Conservation (phyloP, 2,888 invertebrate genomes). For the Microctonus aethiopoides region DNA sequence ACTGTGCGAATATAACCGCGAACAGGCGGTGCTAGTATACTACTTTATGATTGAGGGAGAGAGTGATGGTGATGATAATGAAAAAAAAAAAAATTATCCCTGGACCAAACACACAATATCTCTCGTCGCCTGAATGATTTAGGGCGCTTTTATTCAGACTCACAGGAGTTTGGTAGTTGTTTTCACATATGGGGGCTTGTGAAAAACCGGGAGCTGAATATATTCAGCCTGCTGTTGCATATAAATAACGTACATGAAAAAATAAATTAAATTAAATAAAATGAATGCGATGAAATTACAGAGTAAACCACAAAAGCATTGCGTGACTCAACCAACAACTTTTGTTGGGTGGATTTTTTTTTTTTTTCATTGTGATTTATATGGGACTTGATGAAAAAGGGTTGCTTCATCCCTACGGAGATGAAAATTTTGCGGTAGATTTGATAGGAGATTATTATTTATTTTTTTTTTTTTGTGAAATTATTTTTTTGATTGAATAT, state of each 20-base stretch:
- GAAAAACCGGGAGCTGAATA: constrained; percentile 28
- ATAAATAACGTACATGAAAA: neutral
- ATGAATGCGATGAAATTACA: constrained; percentile 3
- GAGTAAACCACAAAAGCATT: constrained; percentile 4
- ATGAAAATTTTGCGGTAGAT: too few relatives aligned
- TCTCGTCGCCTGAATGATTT: constrained; percentile 35
- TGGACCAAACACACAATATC: constrained; percentile 6
- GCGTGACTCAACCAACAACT: neutral
- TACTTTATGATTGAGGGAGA: constrained; percentile 12
- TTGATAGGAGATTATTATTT: too few relatives aligned
- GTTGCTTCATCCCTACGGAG: neutral
- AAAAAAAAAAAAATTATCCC: neutral
- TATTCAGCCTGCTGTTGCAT: neutral
- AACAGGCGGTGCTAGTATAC: neutral
- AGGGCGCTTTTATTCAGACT: constrained; percentile 37
- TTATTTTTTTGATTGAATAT: too few relatives aligned
- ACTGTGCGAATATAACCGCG: constrained; percentile 3
- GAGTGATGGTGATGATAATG: neutral
- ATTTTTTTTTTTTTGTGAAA: too few relatives aligned
- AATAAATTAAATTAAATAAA: constrained; percentile 4
- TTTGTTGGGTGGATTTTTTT: constrained; percentile 5
- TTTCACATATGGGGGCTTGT: constrained; percentile 11
- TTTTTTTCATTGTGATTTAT: constrained; percentile 18
- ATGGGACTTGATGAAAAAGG: neutral
- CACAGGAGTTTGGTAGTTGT: constrained; percentile 25